phyloP scores from a whole-genome alignment of 2,113 vertebrate species.

The Accipiter cooperii region DNA sequence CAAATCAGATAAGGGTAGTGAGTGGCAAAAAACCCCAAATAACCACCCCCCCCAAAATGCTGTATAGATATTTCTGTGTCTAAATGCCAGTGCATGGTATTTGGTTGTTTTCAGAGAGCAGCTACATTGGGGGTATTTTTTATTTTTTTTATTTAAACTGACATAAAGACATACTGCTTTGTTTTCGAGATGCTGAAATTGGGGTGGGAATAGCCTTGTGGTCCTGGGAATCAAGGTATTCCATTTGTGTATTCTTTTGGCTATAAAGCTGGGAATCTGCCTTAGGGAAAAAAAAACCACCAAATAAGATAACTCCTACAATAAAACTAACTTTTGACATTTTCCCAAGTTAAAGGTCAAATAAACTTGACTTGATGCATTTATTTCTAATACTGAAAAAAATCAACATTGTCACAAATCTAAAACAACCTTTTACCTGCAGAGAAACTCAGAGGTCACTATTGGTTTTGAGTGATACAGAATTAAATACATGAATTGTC shows the following conservation, averaged over 20 bases:
- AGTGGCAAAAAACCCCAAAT: background rate
- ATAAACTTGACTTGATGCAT: background rate
- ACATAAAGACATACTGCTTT: background rate
- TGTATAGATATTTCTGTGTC: background rate
- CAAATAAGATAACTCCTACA: background rate
- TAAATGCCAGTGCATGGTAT: background rate
- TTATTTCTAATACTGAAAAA: slow-evolving; percentile 9
- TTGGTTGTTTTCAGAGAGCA: background rate
- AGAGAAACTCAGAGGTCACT: background rate
- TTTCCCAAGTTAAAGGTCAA: background rate
- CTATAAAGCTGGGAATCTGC: background rate
- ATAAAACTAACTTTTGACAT: background rate
- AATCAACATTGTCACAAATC: background rate
- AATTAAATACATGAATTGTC: background rate
- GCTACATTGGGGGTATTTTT: background rate
- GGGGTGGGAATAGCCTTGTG: background rate
- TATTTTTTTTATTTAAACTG: background rate
- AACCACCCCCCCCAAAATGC: background rate
- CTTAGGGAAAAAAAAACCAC: background rate
- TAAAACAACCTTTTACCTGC: background rate
- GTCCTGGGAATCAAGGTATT: background rate
- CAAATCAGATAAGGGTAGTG: background rate
- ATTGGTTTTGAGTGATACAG: background rate
- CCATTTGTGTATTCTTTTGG: background rate
- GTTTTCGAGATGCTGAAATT: background rate